A percentile compares a stretch with the other conserved stretches of the same genome.
phyloP scores from a whole-genome alignment of 2,797 vertebrate species.

The Tokudaia tokunoshimensis region DNA sequence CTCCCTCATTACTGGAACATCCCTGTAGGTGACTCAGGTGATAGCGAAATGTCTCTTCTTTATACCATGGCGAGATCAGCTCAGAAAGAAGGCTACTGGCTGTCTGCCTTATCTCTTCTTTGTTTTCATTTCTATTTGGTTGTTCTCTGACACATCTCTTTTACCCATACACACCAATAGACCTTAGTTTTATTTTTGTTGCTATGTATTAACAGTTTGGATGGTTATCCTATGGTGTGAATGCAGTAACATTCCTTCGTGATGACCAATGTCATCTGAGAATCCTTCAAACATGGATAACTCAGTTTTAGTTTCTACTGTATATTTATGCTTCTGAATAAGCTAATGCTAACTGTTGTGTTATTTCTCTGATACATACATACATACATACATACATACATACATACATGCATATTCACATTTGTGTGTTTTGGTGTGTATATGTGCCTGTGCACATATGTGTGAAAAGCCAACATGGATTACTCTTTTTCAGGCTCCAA shows the following conservation, averaged over 20 bases:
- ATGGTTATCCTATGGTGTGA: background rate
- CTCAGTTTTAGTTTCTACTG: background rate
- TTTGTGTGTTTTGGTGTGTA: background rate
- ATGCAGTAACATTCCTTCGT: background rate
- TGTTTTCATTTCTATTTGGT: constrained; percentile 7
- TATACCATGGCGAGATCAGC: background rate
- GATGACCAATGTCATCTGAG: constrained; percentile 22
- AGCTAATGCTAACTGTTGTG: background rate
- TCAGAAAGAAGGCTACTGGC: background rate
- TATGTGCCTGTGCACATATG: background rate
- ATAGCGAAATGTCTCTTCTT: constrained; percentile 24
- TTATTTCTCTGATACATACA: background rate
- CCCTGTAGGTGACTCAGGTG: background rate
- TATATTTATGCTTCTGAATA: background rate
- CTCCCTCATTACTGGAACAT: background rate
- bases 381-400: background rate
- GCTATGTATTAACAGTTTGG: background rate
- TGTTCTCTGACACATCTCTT: background rate
- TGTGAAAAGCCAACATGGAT: background rate
- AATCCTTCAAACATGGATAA: background rate
- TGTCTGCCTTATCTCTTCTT: background rate
- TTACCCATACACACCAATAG: background rate
- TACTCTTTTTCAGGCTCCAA: background rate
- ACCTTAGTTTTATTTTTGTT: background rate
- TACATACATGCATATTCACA: background rate